Percentiles rank a stretch among this genome's conserved stretches.
Evolutionary conservation across 2,888 invertebrate species (phyloP).

Genomic region (Biston betularia): DNA sequence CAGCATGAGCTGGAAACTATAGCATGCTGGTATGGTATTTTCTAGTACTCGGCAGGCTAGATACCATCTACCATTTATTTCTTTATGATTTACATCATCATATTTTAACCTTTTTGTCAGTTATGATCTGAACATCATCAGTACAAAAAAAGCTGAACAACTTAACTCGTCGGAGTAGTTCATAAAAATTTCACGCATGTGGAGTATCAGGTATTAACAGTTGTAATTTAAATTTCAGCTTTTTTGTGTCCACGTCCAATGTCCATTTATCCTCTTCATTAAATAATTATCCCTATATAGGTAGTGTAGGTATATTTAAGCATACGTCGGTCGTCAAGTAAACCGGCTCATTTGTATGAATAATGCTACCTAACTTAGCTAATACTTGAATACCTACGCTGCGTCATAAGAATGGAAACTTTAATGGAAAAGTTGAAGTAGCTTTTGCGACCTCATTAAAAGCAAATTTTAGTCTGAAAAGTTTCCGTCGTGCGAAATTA

Average conservation of each 20-base stretch:
- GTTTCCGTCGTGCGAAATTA: constrained; percentile 54
- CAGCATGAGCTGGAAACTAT: too few species aligned
- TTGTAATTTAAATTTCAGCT: not conserved
- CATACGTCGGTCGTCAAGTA: constrained; percentile 10
- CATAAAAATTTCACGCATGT: too few species aligned
- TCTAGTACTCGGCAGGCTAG: too few species aligned
- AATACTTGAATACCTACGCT: constrained; percentile 27
- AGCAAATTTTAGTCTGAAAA: constrained; percentile 52
- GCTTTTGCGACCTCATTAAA: constrained; percentile 40
- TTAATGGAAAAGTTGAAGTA: constrained; percentile 57
- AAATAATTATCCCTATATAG: not conserved
- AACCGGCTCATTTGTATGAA: constrained; percentile 25
- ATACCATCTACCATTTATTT: too few species aligned
- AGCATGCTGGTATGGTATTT: too few species aligned
- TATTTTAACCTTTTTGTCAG: too few species aligned
- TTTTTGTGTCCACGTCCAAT: not conserved
- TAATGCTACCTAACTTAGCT: constrained; percentile 25
- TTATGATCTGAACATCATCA: too few species aligned
- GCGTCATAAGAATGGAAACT: constrained; percentile 51
- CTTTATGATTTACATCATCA: too few species aligned
- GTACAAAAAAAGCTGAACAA: too few species aligned
- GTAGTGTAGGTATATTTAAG: constrained; percentile 1
- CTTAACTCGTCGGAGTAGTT: too few species aligned
- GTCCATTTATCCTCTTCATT: constrained; percentile 14
- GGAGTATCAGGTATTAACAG: too few species aligned